A percentile compares a stretch with the other conserved stretches of the same genome.
These are phyloP conservation scores for Rhagoletis zephyria DNA, from an alignment of 1,140 invertebrate species.

Conservation along the genomic window DNA sequence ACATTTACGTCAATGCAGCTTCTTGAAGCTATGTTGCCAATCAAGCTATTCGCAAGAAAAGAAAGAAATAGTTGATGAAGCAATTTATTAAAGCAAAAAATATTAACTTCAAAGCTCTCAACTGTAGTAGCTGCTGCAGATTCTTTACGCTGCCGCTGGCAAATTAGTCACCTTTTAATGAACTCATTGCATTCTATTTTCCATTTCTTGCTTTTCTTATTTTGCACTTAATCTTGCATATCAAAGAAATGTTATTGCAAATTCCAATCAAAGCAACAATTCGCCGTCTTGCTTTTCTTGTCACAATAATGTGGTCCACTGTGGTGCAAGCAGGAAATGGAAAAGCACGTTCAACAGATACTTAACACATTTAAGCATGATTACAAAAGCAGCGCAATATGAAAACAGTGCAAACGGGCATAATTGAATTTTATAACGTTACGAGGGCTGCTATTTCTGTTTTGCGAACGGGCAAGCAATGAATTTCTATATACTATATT, in stretches of 20 bases:
- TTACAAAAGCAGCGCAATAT: not conserved
- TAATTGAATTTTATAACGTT: conserved; percentile 37
- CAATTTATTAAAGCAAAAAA: not conserved
- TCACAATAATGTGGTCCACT: not conserved
- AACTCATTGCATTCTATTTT: not conserved
- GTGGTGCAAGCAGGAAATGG: conserved; percentile 28
- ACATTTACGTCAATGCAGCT: conserved; percentile 33
- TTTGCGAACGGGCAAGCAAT: too few relatives aligned
- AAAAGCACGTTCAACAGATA: conserved; percentile 2
- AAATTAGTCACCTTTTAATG: conserved; percentile 9
- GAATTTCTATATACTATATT: too few relatives aligned
- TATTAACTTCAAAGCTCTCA: too few relatives aligned
- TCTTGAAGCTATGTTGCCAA: not conserved
- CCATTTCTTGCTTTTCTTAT: not conserved
- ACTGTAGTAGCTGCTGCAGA: too few relatives aligned
- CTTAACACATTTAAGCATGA: conserved; percentile 36
- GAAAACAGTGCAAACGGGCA: not conserved
- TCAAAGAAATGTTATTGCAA: conserved; percentile 46
- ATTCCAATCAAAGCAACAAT: conserved; percentile 35
- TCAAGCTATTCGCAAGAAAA: not conserved
- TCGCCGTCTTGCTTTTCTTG: not conserved
- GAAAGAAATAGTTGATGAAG: not conserved
- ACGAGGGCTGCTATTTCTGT: not conserved
- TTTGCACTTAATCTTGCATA: not conserved
- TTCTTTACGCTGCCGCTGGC: too few relatives aligned